Evolutionary conservation across 2,797 vertebrate species (phyloP).

Genomic region (Poecilia picta): DNA sequence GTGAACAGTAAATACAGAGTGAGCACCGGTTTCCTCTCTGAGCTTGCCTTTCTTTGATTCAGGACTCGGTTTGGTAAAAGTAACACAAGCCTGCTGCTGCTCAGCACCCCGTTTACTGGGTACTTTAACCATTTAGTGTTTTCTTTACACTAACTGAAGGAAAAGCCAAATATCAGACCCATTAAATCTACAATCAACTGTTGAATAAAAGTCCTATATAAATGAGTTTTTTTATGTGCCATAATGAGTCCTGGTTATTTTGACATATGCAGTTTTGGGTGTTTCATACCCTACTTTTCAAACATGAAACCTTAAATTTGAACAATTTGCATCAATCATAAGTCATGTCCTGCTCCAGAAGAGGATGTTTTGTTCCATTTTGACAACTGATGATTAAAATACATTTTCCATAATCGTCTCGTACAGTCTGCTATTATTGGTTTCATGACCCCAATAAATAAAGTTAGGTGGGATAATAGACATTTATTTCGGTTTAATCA

Average conservation of each 20-base stretch:
- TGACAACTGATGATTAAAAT: not conserved
- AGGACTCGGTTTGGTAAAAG: conserved; percentile 17
- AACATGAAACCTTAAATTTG: not conserved
- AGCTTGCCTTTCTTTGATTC: conserved; percentile 24
- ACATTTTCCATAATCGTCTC: not conserved
- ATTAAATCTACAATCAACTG: not conserved
- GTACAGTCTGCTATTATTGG: not conserved
- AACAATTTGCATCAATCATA: not conserved
- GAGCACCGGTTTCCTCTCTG: conserved; percentile 17
- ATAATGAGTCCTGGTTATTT: not conserved
- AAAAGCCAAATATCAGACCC: not conserved
- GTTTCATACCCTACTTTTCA: not conserved
- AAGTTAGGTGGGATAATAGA: not conserved
- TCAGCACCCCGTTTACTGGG: conserved; percentile 13
- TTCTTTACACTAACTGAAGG: not conserved
- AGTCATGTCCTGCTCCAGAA: not conserved
- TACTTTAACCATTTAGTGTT: conserved; percentile 15
- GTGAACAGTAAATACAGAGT: conserved; percentile 41
- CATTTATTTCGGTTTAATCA: not conserved
- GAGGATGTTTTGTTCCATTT: not conserved
- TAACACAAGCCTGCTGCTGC: conserved; percentile 15
- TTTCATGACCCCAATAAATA: not conserved
- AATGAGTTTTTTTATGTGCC: not conserved
- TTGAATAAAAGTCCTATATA: not conserved
- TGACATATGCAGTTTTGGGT: not conserved